phyloP scores from a whole-genome alignment of 2,888 invertebrate species.

The Nymphalis polychloros region DNA sequence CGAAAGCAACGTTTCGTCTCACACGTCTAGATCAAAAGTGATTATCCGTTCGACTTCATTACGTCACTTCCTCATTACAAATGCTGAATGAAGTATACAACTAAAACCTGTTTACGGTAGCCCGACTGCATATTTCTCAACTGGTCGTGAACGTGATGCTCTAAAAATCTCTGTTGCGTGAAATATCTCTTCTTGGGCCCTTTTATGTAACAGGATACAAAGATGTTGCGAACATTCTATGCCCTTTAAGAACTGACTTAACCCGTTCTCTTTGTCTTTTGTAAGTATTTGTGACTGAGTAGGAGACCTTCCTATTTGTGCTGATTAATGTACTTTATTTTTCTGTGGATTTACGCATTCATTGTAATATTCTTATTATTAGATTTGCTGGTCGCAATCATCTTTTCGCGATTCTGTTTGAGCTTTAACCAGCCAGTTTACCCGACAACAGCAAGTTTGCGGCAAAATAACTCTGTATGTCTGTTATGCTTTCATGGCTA shows the following conservation, averaged over 20 bases:
- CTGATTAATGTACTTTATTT: neutral
- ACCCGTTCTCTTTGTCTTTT: neutral
- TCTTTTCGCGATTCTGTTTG: too few relatives aligned
- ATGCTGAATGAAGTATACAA: constrained; percentile 44
- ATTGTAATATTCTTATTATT: too few relatives aligned
- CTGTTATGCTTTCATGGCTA: too few relatives aligned
- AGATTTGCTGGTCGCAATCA: too few relatives aligned
- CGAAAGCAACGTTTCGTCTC: constrained; percentile 51
- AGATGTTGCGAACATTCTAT: constrained; percentile 16
- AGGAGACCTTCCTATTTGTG: neutral
- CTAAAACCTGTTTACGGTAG: constrained; percentile 34
- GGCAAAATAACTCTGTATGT: too few relatives aligned
- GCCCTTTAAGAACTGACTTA: constrained; percentile 15
- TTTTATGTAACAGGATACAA: constrained; percentile 23
- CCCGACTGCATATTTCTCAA: constrained; percentile 24
- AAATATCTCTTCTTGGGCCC: constrained; percentile 25
- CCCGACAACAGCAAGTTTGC: too few relatives aligned
- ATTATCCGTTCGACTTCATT: constrained; percentile 38
- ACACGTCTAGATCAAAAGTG: constrained; percentile 39
- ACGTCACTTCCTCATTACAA: constrained; percentile 56
- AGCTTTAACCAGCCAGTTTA: too few relatives aligned
- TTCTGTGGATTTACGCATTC: neutral
- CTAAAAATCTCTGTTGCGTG: constrained; percentile 33
- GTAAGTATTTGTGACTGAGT: neutral
- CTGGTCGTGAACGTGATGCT: constrained; percentile 29